phyloP scores from a whole-genome alignment of 1,140 invertebrate species.

The Brachionus manjavacas region DNA sequence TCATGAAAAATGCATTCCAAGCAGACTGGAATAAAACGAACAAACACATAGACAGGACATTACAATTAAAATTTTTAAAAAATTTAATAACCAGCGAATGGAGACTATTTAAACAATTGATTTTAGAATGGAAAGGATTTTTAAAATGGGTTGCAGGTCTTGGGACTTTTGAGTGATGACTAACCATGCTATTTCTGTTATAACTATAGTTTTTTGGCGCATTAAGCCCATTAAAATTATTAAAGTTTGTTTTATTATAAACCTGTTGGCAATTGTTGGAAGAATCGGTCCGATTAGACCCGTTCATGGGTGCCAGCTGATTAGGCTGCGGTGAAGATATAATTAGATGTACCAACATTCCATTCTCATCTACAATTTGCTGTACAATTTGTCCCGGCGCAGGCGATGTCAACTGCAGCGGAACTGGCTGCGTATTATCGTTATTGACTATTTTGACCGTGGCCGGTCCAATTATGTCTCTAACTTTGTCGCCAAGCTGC shows the following conservation, averaged over 20 bases:
- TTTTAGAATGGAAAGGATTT: not conserved
- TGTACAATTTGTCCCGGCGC: constrained; percentile 75
- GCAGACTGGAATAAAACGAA: not conserved
- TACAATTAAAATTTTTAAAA: not conserved
- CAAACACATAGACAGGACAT: not conserved
- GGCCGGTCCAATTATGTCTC: constrained; percentile 62
- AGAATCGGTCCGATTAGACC: not conserved
- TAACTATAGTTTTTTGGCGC: not conserved
- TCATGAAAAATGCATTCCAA: not conserved
- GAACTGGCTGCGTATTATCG: constrained; percentile 66
- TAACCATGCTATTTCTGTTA: not conserved
- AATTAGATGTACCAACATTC: constrained; percentile 76
- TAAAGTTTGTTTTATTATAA: not conserved
- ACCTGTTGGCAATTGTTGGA: not conserved
- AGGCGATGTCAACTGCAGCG: constrained; percentile 80
- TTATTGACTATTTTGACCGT: constrained; percentile 78
- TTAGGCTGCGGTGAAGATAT: constrained; percentile 5
- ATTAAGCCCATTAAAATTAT: not conserved
- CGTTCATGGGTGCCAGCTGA: not conserved
- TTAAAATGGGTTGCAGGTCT: not conserved
- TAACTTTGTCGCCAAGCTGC: constrained; percentile 39
- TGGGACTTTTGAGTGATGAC: not conserved
- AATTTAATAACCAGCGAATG: not conserved
- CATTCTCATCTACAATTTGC: constrained; percentile 80
- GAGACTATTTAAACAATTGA: not conserved